Evolutionary conservation across 1,140 invertebrate genomes (phyloP).

Genomic region (Drosophila elegans): DNA sequence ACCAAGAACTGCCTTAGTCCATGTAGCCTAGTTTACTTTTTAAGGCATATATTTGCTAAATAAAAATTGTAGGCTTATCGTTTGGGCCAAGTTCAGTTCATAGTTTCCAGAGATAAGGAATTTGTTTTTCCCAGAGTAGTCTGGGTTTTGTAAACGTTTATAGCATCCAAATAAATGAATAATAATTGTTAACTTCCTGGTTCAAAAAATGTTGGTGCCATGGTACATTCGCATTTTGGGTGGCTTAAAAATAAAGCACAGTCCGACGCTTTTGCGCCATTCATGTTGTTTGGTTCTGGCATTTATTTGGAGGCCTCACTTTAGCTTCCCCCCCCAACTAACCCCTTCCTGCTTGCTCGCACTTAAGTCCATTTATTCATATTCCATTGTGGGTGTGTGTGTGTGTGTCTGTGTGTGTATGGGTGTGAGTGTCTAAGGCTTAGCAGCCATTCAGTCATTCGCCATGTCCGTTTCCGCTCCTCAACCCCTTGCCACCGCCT

Average conservation of each 20-base stretch:
- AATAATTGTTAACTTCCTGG: no score
- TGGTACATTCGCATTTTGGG: conserved; percentile 6
- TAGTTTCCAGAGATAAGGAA: no score
- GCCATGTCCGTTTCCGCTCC: conserved; percentile 52
- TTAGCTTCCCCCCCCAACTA: neutral
- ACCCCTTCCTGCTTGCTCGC: neutral
- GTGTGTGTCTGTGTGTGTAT: neutral
- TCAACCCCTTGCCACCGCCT: neutral
- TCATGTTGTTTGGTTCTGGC: conserved; percentile 17
- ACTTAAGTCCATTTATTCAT: conserved; percentile 53
- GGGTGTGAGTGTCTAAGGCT: conserved; percentile 44
- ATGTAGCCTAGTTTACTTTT: no score
- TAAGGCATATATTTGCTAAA: no score
- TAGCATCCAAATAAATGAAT: neutral
- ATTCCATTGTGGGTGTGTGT: conserved; percentile 1
- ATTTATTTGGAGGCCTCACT: conserved; percentile 22
- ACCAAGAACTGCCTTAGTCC: no score
- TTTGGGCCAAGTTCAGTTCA: no score
- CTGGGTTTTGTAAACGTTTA: no score
- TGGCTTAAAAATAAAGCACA: neutral
- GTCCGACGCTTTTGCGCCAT: neutral
- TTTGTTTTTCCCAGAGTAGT: no score
- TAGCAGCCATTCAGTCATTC: conserved; percentile 70
- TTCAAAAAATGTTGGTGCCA: neutral
- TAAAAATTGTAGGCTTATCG: no score